Percentiles rank a stretch among this genome's conserved stretches.
Conservation (phyloP, 2,113 vertebrate species). For the Colossoma macropomum region DNA sequence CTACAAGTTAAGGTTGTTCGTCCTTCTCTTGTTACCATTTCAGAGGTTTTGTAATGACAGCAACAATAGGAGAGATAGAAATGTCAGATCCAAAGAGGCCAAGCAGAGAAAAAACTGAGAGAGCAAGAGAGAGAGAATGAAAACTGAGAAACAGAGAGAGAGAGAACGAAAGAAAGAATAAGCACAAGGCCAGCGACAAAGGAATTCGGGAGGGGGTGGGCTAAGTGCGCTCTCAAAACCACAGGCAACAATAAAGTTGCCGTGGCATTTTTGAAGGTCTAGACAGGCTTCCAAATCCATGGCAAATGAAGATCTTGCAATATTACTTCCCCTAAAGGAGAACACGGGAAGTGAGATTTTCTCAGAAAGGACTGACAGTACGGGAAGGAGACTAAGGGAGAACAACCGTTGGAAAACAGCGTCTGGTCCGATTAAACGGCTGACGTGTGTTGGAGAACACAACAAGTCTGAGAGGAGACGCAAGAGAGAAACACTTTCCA, state of each 20-base stretch:
- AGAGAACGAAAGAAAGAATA: not conserved
- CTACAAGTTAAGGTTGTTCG: too few relatives aligned
- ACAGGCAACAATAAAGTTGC: conserved; percentile 28
- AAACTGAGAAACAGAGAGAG: not conserved
- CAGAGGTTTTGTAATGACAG: not conserved
- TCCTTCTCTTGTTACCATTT: not conserved
- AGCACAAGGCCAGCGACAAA: conserved; percentile 6
- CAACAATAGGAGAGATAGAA: not conserved
- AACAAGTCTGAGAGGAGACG: not conserved
- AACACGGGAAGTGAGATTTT: not conserved
- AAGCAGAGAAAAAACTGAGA: not conserved
- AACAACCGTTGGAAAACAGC: not conserved
- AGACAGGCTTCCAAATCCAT: conserved; percentile 22
- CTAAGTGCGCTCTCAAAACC: conserved; percentile 8
- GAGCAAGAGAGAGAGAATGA: not conserved
- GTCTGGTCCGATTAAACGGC: not conserved
- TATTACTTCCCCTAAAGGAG: not conserved
- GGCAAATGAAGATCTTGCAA: conserved; percentile 17
- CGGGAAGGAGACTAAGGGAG: not conserved
- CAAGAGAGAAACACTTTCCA: not conserved
- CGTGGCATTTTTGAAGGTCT: conserved; percentile 30
- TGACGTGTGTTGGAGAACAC: not conserved
- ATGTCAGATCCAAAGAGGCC: not conserved
- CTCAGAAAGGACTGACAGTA: not conserved
- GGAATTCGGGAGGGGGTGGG: not conserved